Evolutionary conservation across 2,888 invertebrate genomes (phyloP).

Genomic region (Dasysyrphus albostriatus): DNA sequence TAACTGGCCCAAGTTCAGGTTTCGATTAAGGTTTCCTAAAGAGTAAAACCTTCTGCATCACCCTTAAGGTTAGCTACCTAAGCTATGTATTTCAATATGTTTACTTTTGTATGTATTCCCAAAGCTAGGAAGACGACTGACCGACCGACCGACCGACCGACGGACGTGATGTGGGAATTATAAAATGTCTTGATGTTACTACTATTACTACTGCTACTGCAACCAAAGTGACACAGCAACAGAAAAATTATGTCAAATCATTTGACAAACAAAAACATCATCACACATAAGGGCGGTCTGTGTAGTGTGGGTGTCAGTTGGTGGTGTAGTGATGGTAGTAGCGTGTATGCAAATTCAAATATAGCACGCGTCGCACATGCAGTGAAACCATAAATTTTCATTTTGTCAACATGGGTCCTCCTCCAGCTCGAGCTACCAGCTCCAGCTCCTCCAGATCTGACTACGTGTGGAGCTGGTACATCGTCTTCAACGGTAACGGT

Average conservation of each 20-base stretch:
- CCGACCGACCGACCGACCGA: not conserved
- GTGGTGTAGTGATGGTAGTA: not conserved
- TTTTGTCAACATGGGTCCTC: constrained; percentile 57
- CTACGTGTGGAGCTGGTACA: not conserved
- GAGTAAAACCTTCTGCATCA: not conserved
- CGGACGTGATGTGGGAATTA: not conserved
- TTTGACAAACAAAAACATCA: constrained; percentile 66
- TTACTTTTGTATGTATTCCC: not conserved
- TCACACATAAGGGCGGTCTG: constrained; percentile 18
- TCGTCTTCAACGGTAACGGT: not conserved
- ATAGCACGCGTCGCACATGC: constrained; percentile 56
- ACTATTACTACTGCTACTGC: constrained; percentile 29
- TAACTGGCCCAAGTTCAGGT: no score
- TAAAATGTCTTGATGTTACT: constrained; percentile 26
- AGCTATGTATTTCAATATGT: not conserved
- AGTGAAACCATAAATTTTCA: constrained; percentile 65
- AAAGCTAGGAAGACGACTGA: not conserved
- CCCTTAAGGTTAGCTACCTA: not conserved
- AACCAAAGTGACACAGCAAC: constrained; percentile 64
- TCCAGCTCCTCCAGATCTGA: not conserved
- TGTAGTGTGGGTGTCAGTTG: not conserved
- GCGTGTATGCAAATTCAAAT: constrained; percentile 42
- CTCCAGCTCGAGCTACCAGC: not conserved
- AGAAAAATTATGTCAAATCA: constrained; percentile 70
- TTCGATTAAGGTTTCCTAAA: not conserved